Base-by-base conservation (phyloP, 2,797 vertebrate genomes). In the Monodelphis domestica region DNA sequence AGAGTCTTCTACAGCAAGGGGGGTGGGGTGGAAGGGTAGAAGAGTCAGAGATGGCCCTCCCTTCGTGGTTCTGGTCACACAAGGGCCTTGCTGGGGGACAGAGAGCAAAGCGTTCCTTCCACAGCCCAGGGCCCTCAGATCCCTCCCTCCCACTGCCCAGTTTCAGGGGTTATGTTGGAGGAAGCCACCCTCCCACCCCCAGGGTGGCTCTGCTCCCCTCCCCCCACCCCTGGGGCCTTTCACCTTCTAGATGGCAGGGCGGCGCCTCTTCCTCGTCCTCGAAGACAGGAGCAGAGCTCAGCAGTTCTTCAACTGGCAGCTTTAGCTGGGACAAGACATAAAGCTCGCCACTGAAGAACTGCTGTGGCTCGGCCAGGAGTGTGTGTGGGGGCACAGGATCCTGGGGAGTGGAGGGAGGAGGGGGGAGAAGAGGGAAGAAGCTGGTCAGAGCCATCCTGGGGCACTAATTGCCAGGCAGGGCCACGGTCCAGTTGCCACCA, bases 271-370 rank as follows among this genome's bases (percentile, higher is more conserved):
- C 93, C 90, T 96, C 96, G 88, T 96, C 96, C 95, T 97, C 5
- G 98, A 98, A 96, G 98, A 98, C 99, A 99, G 98, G 98, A 98
- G 99, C 99, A 98, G 98, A 99, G 99, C 99, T 99, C 99, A 99
- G 99, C 99, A 99, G 99, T 99, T 99, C 99, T 99, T 99, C 99
- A 99, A 99, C 99, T 99, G 99, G 99, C 99, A 99, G 99, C 99
- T 99, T 99, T 99, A 99, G 99, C 98, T 99, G 98, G 98, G 98
- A 99, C 98, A 99, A 98, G 98, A 99, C 99, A 99, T 99, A 99
- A 99, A 99, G 99, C 99, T 99, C 99, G 99, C 99, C 99, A 99
- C 99, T 99, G 99, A 99, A 99, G 99, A 99, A 99, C 99, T 99
- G 99, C 99, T 99, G 99, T 99, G 98, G 99, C 99, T 99, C 98